These are phyloP conservation scores for Drosophila kikkawai DNA, from an alignment of 1,140 invertebrate genomes.

Conservation along the genomic window DNA sequence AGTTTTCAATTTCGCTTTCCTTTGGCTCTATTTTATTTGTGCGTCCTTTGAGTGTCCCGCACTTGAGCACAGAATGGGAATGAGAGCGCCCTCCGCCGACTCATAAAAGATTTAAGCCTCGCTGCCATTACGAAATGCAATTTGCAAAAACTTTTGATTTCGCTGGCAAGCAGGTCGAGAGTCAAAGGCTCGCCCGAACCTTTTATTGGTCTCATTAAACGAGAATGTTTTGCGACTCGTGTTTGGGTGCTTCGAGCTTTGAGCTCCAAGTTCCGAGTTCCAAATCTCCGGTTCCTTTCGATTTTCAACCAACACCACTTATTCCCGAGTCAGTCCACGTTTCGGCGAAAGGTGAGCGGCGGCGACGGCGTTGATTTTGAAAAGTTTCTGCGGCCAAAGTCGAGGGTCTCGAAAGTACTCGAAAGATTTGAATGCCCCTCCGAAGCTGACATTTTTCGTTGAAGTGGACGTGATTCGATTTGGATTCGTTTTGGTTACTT, in stretches of 20 bases:
- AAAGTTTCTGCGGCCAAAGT: constrained; percentile 54
- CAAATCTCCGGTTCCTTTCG: constrained; percentile 42
- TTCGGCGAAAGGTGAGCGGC: constrained; percentile 57
- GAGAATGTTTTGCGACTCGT: constrained; percentile 63
- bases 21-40: constrained; percentile 36
- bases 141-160: constrained; percentile 81
- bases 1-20: constrained; percentile 75
- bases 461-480: constrained; percentile 78
- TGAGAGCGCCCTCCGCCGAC: constrained; percentile 6
- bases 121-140: constrained; percentile 78
- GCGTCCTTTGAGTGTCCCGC: constrained; percentile 2
- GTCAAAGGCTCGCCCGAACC: constrained; percentile 44
- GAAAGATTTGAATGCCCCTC: constrained; percentile 71
- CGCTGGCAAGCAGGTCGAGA: constrained; percentile 26
- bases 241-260: constrained; percentile 4
- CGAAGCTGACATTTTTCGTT: constrained; percentile 71
- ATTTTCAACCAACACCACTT: constrained; percentile 50
- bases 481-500: constrained; percentile 65
- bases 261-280: constrained; percentile 3
- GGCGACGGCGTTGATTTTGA: constrained; percentile 66
- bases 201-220: constrained; percentile 82
- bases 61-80: constrained; percentile 27
- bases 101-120: constrained; percentile 80
- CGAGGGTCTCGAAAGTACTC: constrained; percentile 20
- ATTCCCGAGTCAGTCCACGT: constrained; percentile 66